phyloP scores from a whole-genome alignment of 2,113 vertebrate genomes.

The Symphodus melops region DNA sequence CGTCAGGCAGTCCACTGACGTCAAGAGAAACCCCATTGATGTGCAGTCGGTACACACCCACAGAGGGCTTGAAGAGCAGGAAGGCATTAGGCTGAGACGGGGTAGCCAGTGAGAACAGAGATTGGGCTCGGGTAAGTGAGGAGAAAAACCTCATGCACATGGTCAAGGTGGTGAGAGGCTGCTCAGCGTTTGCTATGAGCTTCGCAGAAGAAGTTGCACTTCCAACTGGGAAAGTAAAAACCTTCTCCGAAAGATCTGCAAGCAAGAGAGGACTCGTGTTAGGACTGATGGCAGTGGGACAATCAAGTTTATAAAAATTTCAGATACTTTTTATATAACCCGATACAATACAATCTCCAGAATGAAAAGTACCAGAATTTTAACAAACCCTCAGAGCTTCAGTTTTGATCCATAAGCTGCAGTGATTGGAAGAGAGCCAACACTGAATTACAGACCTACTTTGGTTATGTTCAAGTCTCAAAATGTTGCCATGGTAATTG shows the following conservation, averaged over 20 bases:
- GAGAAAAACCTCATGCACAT: constrained; percentile 3
- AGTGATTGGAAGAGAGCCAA: no score
- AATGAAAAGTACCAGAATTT: no score
- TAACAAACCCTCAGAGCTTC: no score
- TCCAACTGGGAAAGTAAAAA: neutral
- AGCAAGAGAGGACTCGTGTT: neutral
- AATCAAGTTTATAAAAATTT: no score
- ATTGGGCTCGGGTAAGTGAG: neutral
- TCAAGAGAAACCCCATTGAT: neutral
- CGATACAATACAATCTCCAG: no score
- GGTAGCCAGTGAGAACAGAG: neutral
- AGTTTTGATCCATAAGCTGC: no score
- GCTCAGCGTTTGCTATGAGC: neutral
- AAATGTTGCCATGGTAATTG: no score
- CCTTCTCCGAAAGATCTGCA: neutral
- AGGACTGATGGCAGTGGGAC: no score
- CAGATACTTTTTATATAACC: no score
- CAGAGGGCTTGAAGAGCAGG: neutral
- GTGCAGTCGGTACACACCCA: neutral
- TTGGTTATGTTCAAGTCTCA: no score
- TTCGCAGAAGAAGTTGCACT: neutral
- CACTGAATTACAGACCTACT: no score
- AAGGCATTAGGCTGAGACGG: neutral
- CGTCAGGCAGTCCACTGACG: neutral
- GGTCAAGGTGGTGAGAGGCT: neutral